Base-by-base conservation (phyloP, 2,113 vertebrate species). In the Cinclus cinclus region DNA sequence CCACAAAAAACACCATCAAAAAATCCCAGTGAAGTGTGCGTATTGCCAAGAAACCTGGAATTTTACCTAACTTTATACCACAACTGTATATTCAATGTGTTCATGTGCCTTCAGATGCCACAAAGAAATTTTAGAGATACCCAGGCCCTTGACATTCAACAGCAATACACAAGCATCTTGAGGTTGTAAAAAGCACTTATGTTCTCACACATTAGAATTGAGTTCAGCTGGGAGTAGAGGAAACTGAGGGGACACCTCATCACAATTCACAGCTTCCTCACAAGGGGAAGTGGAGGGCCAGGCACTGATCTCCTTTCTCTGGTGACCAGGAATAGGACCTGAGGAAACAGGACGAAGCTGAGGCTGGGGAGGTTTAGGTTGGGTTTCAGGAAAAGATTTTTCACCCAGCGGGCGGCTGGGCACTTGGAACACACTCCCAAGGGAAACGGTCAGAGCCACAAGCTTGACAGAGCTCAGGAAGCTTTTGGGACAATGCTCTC, bases 11-110 rank as follows among this genome's bases (percentile, higher is more conserved):
- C 9, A 64, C 2, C 23, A 76, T 56, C 35, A 67, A 83, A 76
- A 70, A 85, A 86, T 24, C 31, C 16, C 6, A 25, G 23, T 20
- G 23, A 88, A 55, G 23, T 0, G 0, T 3, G 12, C 0, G 1
- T 35, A 46, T 55, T 81, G 50, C n/a, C 79, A 89, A 86, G 73
- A 83, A 73, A 64, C 21, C 50, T 52, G 64, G 42, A 70, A 31
- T 74, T 83, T n/a, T 55, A 94, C 33, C 75, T 63, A 65, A 77
- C 37, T 62, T 76, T 6, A 55, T 16, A 64, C 3, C 39, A 30
- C 11, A 56, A 31, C 2, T 68, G 24, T 55, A 67, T 28, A 49
- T 83, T 22, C 33, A 65, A 25, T 6, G 33, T 19, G 7, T 19
- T 42, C 27, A 7, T 1, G 2, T 39, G 27, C 16, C 25, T 52